Evolutionary conservation across 2,797 vertebrate genomes (phyloP).

Genomic region (Anguilla obscura): DNA sequence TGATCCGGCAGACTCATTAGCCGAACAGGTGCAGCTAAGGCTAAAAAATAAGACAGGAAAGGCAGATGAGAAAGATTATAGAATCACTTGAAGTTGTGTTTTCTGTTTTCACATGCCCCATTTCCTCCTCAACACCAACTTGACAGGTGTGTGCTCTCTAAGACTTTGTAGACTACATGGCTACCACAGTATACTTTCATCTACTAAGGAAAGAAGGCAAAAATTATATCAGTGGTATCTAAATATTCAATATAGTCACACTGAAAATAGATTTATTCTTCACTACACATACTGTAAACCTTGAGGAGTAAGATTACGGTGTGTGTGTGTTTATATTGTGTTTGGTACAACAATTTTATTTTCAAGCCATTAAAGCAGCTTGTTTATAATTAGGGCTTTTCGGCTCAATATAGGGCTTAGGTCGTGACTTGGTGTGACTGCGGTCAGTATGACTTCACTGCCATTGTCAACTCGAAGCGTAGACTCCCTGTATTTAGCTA

Average conservation of each 20-base stretch:
- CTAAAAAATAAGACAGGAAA: conserved; percentile 25
- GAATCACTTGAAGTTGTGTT: conserved; percentile 23
- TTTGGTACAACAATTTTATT: neutral
- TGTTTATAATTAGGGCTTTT: no score
- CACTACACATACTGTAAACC: neutral
- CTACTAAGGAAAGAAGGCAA: neutral
- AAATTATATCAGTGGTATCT: neutral
- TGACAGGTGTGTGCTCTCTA: conserved; percentile 29
- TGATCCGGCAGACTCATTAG: conserved; percentile 12
- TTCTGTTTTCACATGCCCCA: conserved; percentile 31
- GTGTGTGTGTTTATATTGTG: neutral
- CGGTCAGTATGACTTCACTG: no score
- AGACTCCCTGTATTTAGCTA: no score
- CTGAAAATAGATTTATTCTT: neutral
- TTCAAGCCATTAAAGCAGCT: neutral
- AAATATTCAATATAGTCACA: conserved; percentile 11
- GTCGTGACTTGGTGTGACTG: no score
- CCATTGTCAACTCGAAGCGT: no score
- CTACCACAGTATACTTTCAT: neutral
- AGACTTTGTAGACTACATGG: conserved; percentile 22
- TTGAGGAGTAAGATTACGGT: neutral
- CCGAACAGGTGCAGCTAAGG: neutral
- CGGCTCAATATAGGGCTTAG: no score
- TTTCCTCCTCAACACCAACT: conserved; percentile 27
- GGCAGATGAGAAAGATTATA: conserved; percentile 21